Conservation (phyloP, 2,888 invertebrate species). For the Congeria kusceri region DNA sequence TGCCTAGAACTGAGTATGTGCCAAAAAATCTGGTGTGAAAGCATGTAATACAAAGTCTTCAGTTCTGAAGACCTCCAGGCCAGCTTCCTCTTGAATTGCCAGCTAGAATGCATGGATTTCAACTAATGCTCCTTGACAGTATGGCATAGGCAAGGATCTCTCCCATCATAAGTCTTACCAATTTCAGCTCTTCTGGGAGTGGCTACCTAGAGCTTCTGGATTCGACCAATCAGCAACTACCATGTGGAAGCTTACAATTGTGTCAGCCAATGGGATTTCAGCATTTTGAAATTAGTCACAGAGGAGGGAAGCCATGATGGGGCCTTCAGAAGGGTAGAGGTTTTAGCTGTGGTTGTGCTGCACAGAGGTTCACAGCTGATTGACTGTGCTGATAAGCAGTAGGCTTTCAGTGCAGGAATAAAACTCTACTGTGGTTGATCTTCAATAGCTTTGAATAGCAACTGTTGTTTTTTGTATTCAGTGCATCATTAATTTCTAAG, state of each 20-base stretch:
- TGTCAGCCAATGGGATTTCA: slow-evolving; percentile 62
- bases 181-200: slow-evolving; percentile 79
- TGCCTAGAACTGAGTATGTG: slow-evolving; percentile 40
- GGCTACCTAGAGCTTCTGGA: slow-evolving; percentile 63
- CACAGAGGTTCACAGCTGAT: too few relatives aligned
- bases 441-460: too few relatives aligned
- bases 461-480: too few relatives aligned
- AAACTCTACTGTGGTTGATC: too few relatives aligned
- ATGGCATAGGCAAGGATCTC: slow-evolving; percentile 42
- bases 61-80: too few relatives aligned
- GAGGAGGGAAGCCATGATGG: slow-evolving; percentile 61
- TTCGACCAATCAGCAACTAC: slow-evolving; percentile 73
- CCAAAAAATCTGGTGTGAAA: slow-evolving; percentile 46
- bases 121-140: slow-evolving; percentile 68
- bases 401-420: too few relatives aligned
- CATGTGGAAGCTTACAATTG: slow-evolving; percentile 52
- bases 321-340: slow-evolving; percentile 44
- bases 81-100: slow-evolving; percentile 39
- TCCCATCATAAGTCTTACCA: slow-evolving; percentile 78
- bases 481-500: too few relatives aligned
- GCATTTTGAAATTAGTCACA: slow-evolving; percentile 66
- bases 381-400: too few relatives aligned
- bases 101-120: slow-evolving; percentile 60
- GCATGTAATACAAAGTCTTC: too few relatives aligned
- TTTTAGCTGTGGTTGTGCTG: too few relatives aligned